These are phyloP conservation scores for Heterohyrax brucei DNA, from an alignment of 2,797 vertebrate genomes.

Conservation along the genomic window DNA sequence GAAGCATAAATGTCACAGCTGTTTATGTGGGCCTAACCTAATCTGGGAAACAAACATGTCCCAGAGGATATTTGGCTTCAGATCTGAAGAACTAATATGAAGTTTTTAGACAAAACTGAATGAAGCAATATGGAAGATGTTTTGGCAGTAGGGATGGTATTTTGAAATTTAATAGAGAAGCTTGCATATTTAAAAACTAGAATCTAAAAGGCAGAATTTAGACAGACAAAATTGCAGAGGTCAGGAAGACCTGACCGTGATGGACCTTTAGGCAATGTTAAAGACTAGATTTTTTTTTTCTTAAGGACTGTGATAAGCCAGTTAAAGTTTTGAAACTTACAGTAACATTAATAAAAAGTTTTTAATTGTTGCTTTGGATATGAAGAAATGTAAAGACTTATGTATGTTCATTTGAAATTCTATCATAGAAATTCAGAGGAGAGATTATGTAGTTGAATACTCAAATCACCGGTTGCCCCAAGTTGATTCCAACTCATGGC, in stretches of 20 bases:
- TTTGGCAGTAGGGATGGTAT: not conserved
- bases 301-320: not conserved
- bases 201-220: not conserved
- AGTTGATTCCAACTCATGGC: not conserved
- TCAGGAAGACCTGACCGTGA: not conserved
- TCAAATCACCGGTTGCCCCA: not conserved
- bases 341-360: not conserved
- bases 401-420: not conserved
- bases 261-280: too few relatives aligned
- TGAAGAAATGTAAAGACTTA: not conserved
- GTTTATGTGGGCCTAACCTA: not conserved
- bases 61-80: not conserved
- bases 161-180: not conserved
- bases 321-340: not conserved
- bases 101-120: not conserved
- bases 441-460: not conserved
- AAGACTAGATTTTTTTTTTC: not conserved
- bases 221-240: not conserved
- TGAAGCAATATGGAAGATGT: not conserved
- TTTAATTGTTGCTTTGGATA: not conserved
- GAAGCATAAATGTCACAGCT: not conserved
- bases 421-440: not conserved
- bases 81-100: not conserved
- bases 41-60: not conserved
- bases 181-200: not conserved